Base-by-base conservation (phyloP, 2,113 vertebrate genomes). In the Bubo scandiacus region DNA sequence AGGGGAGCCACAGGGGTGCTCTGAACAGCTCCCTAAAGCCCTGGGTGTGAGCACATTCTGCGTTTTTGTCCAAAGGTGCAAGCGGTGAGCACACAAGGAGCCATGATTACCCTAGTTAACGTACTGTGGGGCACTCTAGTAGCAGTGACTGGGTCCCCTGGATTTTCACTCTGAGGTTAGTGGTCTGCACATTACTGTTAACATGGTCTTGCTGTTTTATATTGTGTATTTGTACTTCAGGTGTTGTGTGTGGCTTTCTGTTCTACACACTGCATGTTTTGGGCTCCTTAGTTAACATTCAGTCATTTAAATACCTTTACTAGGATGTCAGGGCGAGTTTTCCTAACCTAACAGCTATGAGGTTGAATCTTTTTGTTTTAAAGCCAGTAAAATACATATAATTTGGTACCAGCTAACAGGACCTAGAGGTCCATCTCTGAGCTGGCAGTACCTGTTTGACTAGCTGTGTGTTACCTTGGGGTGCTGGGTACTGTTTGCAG, bases 21-120 rank as follows among this genome's bases (percentile, higher is more conserved):
- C 55, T 43, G 49, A 74, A 49, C 10, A 25, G n/a, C 23, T 78
- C 18, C 9, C 26, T 45, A 25, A 73, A 43, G 54, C 47, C 40
- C n/a, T 18, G 16, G 3, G 2, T 54, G 27, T 42, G 23, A 63
- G 25, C 23, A 22, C 13, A 12, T 2, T 2, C 29, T 80, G 45
- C 0, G 2, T 22, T 58, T 55, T 22, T 71, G 36, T 43, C 12
- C 17, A 8, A 30, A 67, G 52, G 11, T 70, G 15, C 6, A 32
- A 22, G 36, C 4, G 21, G 9, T 57, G 59, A 58, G 23, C 38
- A 47, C 5, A 1, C 10, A 32, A 63, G 62, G 26, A 34, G 10
- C 18, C 5, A 0, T 9, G 27, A 17, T 6, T 72, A 40, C 26
- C 10, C 10, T 26, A 10, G 15, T 5, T 27, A 38, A 4, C 9